Percentiles rank a stretch among this genome's conserved stretches.
Evolutionary conservation across 2,797 vertebrate species (phyloP).

Genomic region (Paramormyrops hopkinsi): DNA sequence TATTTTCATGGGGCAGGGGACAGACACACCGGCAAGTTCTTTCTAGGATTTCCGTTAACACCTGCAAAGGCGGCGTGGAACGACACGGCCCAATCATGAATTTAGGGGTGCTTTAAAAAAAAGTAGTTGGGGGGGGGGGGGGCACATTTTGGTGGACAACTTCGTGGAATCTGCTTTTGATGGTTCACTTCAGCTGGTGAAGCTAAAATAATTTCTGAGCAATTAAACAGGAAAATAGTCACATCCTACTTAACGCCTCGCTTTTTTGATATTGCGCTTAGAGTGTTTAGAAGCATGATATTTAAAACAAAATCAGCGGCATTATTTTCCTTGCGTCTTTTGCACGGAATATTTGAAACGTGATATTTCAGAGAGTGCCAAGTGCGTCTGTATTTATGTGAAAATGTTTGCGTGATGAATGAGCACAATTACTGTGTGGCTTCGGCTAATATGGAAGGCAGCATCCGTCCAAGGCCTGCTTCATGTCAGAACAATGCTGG

Average conservation of each 20-base stretch:
- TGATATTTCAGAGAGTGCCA: neutral
- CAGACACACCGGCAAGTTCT: neutral
- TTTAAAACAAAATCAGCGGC: neutral
- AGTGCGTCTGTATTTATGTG: neutral
- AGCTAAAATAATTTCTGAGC: neutral
- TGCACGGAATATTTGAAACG: conserved; percentile 10
- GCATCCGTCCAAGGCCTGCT: neutral
- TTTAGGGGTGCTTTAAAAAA: neutral
- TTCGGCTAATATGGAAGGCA: neutral
- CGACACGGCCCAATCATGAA: neutral
- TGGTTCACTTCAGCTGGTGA: neutral
- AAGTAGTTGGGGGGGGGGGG: neutral
- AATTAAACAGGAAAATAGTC: neutral
- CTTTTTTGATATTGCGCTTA: neutral
- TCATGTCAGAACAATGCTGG: neutral
- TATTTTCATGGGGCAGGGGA: neutral
- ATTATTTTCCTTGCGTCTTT: neutral
- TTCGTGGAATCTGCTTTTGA: neutral
- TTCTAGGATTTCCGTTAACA: conserved; percentile 31
- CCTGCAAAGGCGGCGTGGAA: neutral
- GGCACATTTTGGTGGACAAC: neutral
- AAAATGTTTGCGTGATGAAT: neutral
- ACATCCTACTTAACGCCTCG: neutral
- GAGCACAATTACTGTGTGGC: neutral
- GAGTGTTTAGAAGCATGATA: neutral